Percentiles rank a stretch among this genome's conserved stretches.
Conservation (phyloP, 2,113 vertebrate genomes). For the Glaucomys volans region DNA sequence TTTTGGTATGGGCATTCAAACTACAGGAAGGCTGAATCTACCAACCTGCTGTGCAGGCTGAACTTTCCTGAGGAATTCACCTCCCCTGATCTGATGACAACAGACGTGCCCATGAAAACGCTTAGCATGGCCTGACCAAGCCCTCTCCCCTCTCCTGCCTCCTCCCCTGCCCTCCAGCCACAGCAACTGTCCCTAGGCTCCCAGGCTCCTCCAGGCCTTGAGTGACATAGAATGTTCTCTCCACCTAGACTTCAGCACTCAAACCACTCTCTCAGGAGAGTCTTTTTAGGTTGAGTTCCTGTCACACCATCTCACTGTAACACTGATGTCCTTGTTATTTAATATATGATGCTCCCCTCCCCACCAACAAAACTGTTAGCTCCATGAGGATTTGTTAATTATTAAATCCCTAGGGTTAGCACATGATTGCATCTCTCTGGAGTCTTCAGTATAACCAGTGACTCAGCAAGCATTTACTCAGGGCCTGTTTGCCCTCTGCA, state of each 20-base stretch:
- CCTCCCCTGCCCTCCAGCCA: background rate
- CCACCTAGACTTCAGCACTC: background rate
- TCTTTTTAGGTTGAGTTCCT: background rate
- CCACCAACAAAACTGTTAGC: background rate
- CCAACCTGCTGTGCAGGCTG: background rate
- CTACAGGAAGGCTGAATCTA: background rate
- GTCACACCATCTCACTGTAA: background rate
- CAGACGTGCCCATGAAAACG: background rate
- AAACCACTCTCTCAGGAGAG: background rate
- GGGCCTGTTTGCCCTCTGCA: background rate
- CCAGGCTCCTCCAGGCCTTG: background rate
- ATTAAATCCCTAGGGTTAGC: background rate
- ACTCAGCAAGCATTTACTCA: no score
- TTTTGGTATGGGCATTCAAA: background rate
- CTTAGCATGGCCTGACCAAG: accelerated
- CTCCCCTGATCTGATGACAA: background rate
- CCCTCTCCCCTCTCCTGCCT: background rate
- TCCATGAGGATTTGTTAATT: background rate
- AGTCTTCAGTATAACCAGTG: background rate
- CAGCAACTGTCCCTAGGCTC: background rate
- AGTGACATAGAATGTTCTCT: background rate
- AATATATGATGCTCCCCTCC: background rate
- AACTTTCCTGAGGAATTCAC: background rate
- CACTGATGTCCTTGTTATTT: background rate
- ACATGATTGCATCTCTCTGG: background rate